Evolutionary conservation across 2,113 vertebrate species (phyloP).

Genomic region (Dinomys branickii): DNA sequence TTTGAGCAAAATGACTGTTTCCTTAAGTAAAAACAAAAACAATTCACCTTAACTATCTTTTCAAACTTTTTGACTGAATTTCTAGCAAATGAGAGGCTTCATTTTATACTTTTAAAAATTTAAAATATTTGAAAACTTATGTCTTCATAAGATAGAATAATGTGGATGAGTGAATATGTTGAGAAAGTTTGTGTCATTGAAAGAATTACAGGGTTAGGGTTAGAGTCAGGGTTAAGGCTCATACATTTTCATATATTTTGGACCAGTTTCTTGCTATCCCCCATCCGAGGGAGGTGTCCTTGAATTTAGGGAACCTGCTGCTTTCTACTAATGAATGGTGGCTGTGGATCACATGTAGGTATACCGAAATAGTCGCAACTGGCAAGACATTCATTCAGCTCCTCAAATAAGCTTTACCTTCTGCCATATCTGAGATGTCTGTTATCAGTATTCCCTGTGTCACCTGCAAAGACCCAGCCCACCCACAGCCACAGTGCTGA

Average conservation of each 20-base stretch:
- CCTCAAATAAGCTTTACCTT: slow-evolving; percentile 48
- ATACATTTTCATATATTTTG: background rate
- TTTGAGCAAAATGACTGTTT: background rate
- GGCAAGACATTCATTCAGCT: background rate
- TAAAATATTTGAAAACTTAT: slow-evolving; percentile 1
- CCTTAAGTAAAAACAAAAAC: background rate
- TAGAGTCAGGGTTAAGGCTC: background rate
- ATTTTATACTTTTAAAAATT: background rate
- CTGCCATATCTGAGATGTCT: background rate
- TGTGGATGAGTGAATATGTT: background rate
- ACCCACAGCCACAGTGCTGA: background rate
- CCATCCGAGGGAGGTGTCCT: background rate
- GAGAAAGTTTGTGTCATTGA: background rate
- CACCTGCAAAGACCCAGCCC: background rate
- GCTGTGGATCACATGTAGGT: background rate
- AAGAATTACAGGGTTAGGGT: background rate
- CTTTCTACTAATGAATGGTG: background rate
- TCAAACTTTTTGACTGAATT: background rate
- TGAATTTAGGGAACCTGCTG: background rate
- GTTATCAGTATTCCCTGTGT: too few species aligned
- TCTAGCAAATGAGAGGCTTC: slow-evolving; percentile 2
- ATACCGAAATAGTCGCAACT: background rate
- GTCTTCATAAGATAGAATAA: background rate
- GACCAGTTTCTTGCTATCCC: too few species aligned
- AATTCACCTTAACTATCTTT: background rate